Conservation (phyloP, 2,797 vertebrate species). For the Cossypha heuglini region DNA sequence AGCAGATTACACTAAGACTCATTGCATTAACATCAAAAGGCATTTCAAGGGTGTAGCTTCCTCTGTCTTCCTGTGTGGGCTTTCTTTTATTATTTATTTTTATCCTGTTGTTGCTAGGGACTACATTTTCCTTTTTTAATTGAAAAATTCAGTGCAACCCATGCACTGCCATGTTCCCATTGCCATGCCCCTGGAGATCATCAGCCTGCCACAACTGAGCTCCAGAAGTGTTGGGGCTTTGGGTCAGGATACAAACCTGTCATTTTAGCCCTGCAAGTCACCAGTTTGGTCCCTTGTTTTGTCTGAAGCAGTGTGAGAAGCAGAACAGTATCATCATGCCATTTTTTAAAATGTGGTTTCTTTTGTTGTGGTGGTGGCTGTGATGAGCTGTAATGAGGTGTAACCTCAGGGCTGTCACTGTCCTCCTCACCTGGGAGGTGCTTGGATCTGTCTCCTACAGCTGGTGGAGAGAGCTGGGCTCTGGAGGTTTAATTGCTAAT, state of each 20-base stretch:
- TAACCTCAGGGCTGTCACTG: background rate
- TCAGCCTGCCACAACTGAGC: background rate
- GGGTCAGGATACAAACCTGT: background rate
- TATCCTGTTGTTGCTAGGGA: conserved; percentile 4
- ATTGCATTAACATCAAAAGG: conserved; percentile 37
- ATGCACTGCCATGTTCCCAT: background rate
- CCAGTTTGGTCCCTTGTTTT: background rate
- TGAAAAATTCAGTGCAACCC: background rate
- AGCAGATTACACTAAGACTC: background rate
- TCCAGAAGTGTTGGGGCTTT: background rate
- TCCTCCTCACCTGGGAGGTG: background rate
- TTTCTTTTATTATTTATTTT: background rate
- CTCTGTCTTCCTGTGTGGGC: background rate
- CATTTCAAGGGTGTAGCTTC: conserved; percentile 25
- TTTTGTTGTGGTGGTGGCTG: background rate
- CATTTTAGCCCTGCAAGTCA: background rate
- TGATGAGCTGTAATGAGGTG: background rate
- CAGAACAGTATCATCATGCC: rapidly evolving
- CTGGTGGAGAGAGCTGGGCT: background rate
- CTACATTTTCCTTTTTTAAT: background rate
- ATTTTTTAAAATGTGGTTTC: background rate
- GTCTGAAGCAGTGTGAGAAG: background rate
- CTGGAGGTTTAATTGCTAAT: background rate
- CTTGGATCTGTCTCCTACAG: background rate
- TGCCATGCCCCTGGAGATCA: background rate